phyloP scores from a whole-genome alignment of 2,113 vertebrate species.

The Parotia lawesii region DNA sequence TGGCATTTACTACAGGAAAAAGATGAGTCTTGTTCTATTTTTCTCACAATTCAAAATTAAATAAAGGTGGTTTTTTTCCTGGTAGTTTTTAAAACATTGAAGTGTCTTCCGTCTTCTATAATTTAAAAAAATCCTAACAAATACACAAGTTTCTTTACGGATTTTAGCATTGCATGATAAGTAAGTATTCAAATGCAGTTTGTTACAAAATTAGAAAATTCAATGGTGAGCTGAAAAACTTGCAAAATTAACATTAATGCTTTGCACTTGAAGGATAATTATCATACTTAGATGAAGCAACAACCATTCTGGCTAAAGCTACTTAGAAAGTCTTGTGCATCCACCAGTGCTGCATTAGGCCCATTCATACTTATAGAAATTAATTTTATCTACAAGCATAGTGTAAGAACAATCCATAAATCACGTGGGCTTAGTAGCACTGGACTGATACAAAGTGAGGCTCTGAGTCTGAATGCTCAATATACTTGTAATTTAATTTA shows the following conservation, averaged over 20 bases:
- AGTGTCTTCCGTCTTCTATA: neutral
- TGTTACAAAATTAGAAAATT: neutral
- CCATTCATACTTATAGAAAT: neutral
- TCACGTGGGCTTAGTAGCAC: neutral
- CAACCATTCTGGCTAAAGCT: neutral
- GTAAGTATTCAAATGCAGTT: neutral
- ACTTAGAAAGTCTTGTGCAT: neutral
- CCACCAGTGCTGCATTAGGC: neutral
- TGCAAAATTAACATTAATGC: neutral
- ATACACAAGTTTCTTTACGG: neutral
- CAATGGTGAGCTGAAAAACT: neutral
- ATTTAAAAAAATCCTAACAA: neutral
- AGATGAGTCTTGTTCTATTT: neutral
- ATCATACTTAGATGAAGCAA: neutral
- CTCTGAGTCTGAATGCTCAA: neutral
- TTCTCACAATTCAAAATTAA: neutral
- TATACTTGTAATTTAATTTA: neutral
- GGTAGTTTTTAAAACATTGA: neutral
- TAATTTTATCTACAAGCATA: neutral
- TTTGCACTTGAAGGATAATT: neutral
- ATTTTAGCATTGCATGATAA: neutral
- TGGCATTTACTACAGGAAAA: neutral
- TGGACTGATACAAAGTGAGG: neutral
- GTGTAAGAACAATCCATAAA: neutral
- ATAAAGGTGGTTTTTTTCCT: accelerated